phyloP scores from a whole-genome alignment of 1,140 invertebrate species.

The Telenomus remus region DNA sequence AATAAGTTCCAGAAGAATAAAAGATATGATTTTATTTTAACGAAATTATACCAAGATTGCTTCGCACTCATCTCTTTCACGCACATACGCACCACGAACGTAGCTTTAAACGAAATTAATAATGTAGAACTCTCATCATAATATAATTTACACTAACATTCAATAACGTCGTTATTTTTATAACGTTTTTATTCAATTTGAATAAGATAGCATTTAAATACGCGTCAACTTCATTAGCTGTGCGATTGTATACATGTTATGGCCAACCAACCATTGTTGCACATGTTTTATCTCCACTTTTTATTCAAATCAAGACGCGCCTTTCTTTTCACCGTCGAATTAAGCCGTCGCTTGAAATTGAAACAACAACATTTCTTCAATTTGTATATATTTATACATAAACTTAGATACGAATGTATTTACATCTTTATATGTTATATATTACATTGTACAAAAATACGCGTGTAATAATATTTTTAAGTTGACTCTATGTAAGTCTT shows the following conservation, averaged over 20 bases:
- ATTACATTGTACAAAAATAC: constrained; percentile 35
- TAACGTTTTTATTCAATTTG: constrained; percentile 40
- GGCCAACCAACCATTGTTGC: constrained; percentile 6
- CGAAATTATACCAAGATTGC: constrained; percentile 4
- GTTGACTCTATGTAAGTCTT: constrained; percentile 3
- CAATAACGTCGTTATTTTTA: constrained; percentile 44
- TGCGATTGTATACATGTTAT: neutral
- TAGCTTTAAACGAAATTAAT: constrained; percentile 27
- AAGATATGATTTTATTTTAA: constrained; percentile 39
- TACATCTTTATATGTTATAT: constrained; percentile 23
- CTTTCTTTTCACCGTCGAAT: constrained; percentile 8
- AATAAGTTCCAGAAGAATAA: constrained; percentile 11
- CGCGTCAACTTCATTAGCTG: neutral
- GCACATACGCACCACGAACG: neutral
- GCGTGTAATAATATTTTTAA: constrained; percentile 32
- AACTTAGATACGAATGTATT: constrained; percentile 16
- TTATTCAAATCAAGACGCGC: constrained; percentile 10
- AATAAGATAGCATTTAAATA: constrained; percentile 40
- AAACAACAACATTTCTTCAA: constrained; percentile 5
- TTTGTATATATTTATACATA: constrained; percentile 34
- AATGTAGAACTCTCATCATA: constrained; percentile 23
- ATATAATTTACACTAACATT: constrained; percentile 30
- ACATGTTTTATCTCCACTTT: neutral
- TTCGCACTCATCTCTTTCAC: no score
- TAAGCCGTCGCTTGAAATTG: no score